Percentiles rank a stretch among this genome's conserved stretches.
These are phyloP conservation scores for Polydrusus tereticollis DNA, from an alignment of 2,888 invertebrate species.

Conservation along the genomic window DNA sequence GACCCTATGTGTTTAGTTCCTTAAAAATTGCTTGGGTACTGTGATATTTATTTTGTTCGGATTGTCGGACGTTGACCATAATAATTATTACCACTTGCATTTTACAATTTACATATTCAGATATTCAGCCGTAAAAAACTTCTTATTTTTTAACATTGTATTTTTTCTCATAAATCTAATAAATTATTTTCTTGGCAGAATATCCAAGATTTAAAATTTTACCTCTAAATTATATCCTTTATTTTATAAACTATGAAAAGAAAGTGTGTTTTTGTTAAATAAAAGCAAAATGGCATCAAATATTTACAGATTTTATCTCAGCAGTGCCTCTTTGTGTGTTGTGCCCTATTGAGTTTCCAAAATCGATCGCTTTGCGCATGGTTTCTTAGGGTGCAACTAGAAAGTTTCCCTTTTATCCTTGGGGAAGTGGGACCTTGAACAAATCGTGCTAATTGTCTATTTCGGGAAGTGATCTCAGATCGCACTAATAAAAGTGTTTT, in stretches of 20 bases:
- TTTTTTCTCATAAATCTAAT: too few relatives aligned
- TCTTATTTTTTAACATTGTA: too few relatives aligned
- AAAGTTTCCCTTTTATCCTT: constrained; percentile 6
- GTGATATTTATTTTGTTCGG: too few relatives aligned
- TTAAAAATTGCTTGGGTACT: too few relatives aligned
- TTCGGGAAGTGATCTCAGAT: neutral
- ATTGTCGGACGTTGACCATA: too few relatives aligned
- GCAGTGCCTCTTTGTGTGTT: constrained; percentile 7
- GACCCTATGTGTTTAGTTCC: too few relatives aligned
- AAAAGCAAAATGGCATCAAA: neutral
- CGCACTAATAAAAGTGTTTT: neutral
- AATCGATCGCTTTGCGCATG: constrained; percentile 35
- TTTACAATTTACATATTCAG: too few relatives aligned
- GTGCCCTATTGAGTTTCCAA: constrained; percentile 9
- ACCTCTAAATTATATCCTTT: too few relatives aligned
- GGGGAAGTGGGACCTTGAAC: neutral
- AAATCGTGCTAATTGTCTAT: neutral
- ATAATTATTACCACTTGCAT: too few relatives aligned
- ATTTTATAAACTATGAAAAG: neutral
- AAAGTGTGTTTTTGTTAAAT: neutral
- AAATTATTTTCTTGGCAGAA: too few relatives aligned
- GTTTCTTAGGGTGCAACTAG: neutral
- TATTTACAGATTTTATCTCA: constrained; percentile 17
- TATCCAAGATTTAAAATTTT: too few relatives aligned
- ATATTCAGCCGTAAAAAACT: too few relatives aligned